These are phyloP conservation scores for Oegoconia quadripuncta DNA, from an alignment of 2,888 invertebrate species.

Conservation along the genomic window DNA sequence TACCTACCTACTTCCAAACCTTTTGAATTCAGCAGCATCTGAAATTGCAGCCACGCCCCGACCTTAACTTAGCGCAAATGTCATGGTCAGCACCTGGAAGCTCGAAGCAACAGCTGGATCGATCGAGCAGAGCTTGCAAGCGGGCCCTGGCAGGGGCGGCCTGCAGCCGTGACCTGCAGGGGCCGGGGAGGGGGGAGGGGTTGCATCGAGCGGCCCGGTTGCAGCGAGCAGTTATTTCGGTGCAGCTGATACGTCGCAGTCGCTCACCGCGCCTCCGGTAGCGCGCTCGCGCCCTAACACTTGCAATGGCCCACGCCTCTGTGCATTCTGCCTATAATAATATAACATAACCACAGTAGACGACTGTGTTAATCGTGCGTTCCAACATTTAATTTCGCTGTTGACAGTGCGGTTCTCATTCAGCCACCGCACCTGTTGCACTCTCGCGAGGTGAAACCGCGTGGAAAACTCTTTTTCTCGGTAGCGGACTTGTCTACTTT, in stretches of 20 bases:
- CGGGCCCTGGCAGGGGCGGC: conserved; percentile 44
- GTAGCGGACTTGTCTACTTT: conserved; percentile 72
- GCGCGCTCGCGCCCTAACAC: conserved; percentile 52
- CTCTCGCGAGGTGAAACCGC: conserved; percentile 70
- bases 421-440: conserved; percentile 52
- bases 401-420: conserved; percentile 1
- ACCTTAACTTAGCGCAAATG: conserved; percentile 29
- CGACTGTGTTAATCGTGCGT: too few relatives aligned
- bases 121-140: conserved; percentile 39
- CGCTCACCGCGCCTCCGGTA: conserved; percentile 59
- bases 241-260: conserved; percentile 67
- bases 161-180: conserved; percentile 67
- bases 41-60: too few relatives aligned
- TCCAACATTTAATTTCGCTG: too few relatives aligned
- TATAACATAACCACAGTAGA: too few relatives aligned
- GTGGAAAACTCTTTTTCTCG: conserved; percentile 73
- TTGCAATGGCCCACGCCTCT: conserved; percentile 41
- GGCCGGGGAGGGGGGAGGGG: conserved; percentile 29
- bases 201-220: conserved; percentile 73
- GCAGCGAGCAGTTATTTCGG: conserved; percentile 76
- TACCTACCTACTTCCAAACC: too few relatives aligned
- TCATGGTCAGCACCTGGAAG: conserved; percentile 43
- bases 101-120: conserved; percentile 61
- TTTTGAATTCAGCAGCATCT: too few relatives aligned
- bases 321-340: conserved; percentile 32